These are phyloP conservation scores for Brachyrhaphis roseni DNA, from an alignment of 2,797 vertebrate species.

Conservation along the genomic window DNA sequence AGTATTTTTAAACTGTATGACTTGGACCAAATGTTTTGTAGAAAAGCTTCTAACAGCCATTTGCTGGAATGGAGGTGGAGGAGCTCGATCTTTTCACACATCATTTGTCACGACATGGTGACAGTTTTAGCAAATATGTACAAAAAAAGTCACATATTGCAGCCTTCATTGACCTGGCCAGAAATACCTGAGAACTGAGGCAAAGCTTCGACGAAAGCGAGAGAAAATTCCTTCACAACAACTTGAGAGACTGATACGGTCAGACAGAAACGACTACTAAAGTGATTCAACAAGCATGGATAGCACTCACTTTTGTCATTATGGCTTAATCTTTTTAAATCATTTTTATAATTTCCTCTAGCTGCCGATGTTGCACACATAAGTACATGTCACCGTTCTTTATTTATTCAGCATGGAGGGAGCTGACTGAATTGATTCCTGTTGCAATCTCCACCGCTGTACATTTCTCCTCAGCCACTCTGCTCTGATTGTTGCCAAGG, in stretches of 20 bases:
- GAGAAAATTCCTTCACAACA: background rate
- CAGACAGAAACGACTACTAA: background rate
- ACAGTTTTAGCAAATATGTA: too few relatives aligned
- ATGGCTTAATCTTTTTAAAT: background rate
- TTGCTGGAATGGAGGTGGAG: background rate
- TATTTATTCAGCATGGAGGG: slow-evolving; percentile 58
- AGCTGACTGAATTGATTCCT: slow-evolving; percentile 74
- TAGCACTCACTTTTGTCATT: background rate
- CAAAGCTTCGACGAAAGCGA: background rate
- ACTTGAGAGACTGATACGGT: background rate
- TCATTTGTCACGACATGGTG: too few relatives aligned
- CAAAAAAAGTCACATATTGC: too few relatives aligned
- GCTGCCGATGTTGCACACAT: background rate
- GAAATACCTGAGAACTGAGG: background rate
- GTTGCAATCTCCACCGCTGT: slow-evolving; percentile 74
- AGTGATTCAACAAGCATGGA: background rate
- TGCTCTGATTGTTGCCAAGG: slow-evolving; percentile 66
- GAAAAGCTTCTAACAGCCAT: background rate
- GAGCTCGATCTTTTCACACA: too few relatives aligned
- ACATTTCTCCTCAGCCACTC: slow-evolving; percentile 63
- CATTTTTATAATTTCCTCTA: background rate
- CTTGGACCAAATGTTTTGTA: background rate
- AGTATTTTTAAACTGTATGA: background rate
- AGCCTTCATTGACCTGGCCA: background rate
- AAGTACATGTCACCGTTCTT: slow-evolving; percentile 41